phyloP scores from a whole-genome alignment of 1,140 invertebrate genomes.

The Anadara kagoshimensis region DNA sequence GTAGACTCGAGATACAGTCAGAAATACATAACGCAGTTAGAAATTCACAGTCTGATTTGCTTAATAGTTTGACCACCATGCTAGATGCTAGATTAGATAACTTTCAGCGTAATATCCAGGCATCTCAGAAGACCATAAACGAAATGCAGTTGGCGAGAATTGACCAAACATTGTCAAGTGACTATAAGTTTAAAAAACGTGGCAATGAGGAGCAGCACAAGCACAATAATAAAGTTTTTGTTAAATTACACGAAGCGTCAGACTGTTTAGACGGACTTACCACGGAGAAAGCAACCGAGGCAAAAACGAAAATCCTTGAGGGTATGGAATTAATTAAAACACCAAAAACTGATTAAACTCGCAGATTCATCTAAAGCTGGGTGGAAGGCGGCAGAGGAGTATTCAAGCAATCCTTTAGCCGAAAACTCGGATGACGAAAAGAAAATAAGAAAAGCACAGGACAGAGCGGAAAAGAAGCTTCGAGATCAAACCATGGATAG shows the following conservation, averaged over 20 bases:
- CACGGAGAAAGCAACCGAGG: not conserved
- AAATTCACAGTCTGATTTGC: too few species aligned
- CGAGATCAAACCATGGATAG: not conserved
- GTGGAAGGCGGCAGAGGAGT: constrained; percentile 10
- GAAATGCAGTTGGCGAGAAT: constrained; percentile 5
- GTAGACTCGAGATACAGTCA: too few species aligned
- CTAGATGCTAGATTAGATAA: too few species aligned
- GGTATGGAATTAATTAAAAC: constrained; percentile 2
- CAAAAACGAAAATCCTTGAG: not conserved
- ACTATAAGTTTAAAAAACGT: constrained; percentile 9
- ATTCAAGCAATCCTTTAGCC: constrained; percentile 2
- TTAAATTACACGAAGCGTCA: constrained; percentile 1
- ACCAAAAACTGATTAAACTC: constrained; percentile 16
- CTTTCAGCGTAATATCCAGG: not conserved
- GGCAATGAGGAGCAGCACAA: constrained; percentile 20
- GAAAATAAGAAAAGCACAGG: constrained; percentile 3
- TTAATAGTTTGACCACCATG: too few species aligned
- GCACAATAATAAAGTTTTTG: constrained; percentile 13
- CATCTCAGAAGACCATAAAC: not conserved
- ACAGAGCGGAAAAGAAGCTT: not conserved
- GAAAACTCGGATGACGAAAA: constrained; percentile 15
- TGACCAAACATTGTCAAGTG: not conserved
- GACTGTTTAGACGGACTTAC: not conserved
- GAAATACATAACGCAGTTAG: too few species aligned
- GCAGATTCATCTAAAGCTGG: constrained; percentile 16